Base-by-base conservation (phyloP, 2,113 vertebrate species). In the Tetrax tetrax region DNA sequence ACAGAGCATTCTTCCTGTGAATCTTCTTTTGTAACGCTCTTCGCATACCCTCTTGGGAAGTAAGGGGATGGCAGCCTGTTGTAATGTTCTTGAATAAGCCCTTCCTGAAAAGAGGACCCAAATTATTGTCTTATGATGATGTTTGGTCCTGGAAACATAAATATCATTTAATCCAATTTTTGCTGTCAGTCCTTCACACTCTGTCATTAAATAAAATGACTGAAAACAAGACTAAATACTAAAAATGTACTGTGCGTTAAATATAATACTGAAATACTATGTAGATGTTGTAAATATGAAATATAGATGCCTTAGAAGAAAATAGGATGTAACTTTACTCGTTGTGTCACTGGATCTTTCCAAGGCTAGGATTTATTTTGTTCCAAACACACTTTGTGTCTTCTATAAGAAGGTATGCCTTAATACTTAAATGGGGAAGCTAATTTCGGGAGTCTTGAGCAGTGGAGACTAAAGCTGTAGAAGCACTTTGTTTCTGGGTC, bases 1-100 rank as follows among this genome's bases (percentile, higher is more conserved):
- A 45, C 99, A 99, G 19, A 99, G 98, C 99, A 99, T 99, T 83
- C 99, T 98, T 68, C 98, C 98, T 1, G 99, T 99, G 97, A 99
- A 99, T 48, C 98, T 98, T 9, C 97, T 96, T 19, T 98, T 98
- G 75, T 99, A 99, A n/a, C 98, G 98, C 57, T 99, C 98, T 93
- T 99, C 98, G 75, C 99, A 99, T 12, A 98, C 94, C 64, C 98
- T 98, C 85, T 98, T 99, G 38, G 99, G 98, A 63, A 99, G 98
- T 41, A 99, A 92, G 7, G 98, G 98, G 69, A 99, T 97, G 31
- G 98, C 96, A 37, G 99, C 99, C 97, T 99, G 99, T 82, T 99
- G 99, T 3, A 99, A 97, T 56, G 99, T 99, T 98, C 99, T 99
- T 43, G 99, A 99, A 88, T 99, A 99, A 7, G 99, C 98, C 38